A percentile compares a stretch with the other conserved stretches of the same genome.
These are phyloP conservation scores for Chauna torquata DNA, from an alignment of 2,113 vertebrate species.

Conservation along the genomic window DNA sequence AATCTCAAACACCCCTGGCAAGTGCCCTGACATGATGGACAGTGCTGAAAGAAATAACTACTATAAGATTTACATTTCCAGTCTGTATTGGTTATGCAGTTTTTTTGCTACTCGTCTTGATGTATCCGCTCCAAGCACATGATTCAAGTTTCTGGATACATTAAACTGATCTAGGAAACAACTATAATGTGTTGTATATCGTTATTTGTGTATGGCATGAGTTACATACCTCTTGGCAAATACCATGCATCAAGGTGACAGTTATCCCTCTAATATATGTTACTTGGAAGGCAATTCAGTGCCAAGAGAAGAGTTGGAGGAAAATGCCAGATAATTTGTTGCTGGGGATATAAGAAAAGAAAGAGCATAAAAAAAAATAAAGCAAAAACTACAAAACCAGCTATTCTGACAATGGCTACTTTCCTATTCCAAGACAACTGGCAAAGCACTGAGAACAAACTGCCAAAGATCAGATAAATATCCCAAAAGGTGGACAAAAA, in stretches of 20 bases:
- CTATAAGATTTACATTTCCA: not conserved
- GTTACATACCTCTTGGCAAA: not conserved
- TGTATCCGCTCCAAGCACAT: not conserved
- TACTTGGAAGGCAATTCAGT: not conserved
- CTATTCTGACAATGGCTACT: not conserved
- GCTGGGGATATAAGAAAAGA: not conserved
- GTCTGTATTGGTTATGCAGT: not conserved
- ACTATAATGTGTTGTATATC: not conserved
- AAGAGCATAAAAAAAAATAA: not conserved
- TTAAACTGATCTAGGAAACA: not conserved
- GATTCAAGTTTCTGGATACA: not conserved
- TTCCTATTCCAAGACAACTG: not conserved
- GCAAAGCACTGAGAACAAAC: not conserved
- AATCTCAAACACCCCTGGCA: not conserved
- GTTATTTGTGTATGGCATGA: not conserved
- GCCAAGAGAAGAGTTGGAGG: not conserved
- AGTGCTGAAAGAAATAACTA: not conserved
- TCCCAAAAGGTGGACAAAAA: not conserved
- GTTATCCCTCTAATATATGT: not conserved
- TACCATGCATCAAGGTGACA: not conserved
- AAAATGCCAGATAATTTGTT: not conserved
- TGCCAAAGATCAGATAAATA: not conserved
- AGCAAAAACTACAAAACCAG: not conserved
- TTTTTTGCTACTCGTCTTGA: not conserved
- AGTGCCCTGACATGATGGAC: not conserved